These are phyloP conservation scores for Cacatua alba DNA, from an alignment of 2,113 vertebrate species.

Conservation along the genomic window DNA sequence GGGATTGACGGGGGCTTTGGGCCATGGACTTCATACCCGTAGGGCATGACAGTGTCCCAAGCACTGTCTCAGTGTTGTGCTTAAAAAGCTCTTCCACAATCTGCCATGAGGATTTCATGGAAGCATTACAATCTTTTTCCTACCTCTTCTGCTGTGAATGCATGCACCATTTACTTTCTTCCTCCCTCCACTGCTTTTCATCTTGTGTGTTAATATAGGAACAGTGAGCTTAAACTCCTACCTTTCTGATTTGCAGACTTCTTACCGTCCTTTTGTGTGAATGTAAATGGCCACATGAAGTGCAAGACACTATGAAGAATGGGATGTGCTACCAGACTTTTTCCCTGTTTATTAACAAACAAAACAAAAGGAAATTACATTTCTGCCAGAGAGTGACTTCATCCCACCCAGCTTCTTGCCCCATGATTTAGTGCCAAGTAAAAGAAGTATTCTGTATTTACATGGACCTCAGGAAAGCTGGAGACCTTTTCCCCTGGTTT, in stretches of 20 bases:
- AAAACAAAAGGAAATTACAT: neutral
- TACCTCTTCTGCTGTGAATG: neutral
- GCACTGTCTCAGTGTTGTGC: neutral
- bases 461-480: neutral
- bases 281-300: neutral
- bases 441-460: neutral
- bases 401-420: neutral
- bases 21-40: neutral
- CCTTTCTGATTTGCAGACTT: neutral
- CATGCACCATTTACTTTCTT: neutral
- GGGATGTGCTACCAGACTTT: neutral
- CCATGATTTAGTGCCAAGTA: neutral
- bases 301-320: neutral
- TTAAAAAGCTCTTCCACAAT: neutral
- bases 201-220: neutral
- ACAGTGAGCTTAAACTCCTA: neutral
- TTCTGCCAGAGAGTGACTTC: neutral
- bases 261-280: neutral
- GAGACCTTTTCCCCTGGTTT: neutral
- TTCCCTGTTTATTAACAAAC: neutral
- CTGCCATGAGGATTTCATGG: neutral
- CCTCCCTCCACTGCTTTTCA: neutral
- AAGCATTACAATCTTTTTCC: neutral
- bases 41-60: neutral
- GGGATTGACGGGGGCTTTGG: neutral